phyloP scores from a whole-genome alignment of 2,888 invertebrate genomes.

The Melieria crassipennis region DNA sequence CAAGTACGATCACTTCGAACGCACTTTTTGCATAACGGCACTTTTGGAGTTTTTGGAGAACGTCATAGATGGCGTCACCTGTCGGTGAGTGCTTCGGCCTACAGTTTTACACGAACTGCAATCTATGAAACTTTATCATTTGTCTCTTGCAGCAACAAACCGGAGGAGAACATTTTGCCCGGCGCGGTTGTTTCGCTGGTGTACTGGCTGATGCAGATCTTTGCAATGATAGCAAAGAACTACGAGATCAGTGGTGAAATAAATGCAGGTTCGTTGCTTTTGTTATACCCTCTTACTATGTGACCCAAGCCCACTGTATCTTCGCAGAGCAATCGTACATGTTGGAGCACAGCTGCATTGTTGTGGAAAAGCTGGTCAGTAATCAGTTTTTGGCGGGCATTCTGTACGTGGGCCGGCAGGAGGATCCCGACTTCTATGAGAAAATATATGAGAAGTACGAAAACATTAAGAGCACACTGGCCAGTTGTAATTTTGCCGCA shows the following conservation, averaged over 20 bases:
- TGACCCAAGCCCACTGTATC: neutral
- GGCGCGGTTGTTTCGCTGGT: conserved; percentile 84
- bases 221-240: conserved; percentile 62
- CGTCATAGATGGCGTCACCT: conserved; percentile 71
- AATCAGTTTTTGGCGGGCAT: conserved; percentile 83
- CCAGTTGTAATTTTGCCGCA: conserved; percentile 56
- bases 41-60: conserved; percentile 86
- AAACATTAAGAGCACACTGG: conserved; percentile 58
- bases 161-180: conserved; percentile 87
- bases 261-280: conserved; percentile 38
- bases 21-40: conserved; percentile 88
- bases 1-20: conserved; percentile 86
- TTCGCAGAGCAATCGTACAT: conserved; percentile 68
- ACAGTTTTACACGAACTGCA: conserved; percentile 4
- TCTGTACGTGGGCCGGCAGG: conserved; percentile 84
- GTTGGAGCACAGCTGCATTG: conserved; percentile 75
- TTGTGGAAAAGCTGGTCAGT: conserved; percentile 75
- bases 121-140: neutral
- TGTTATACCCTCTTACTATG: neutral
- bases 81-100: conserved; percentile 51
- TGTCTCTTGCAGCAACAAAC: conserved; percentile 73
- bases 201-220: conserved; percentile 83
- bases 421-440: conserved; percentile 75
- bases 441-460: conserved; percentile 78
- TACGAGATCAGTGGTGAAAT: conserved; percentile 58